phyloP scores from a whole-genome alignment of 35 echinoderm and acorn worm species.

The Ptychodera flava region DNA sequence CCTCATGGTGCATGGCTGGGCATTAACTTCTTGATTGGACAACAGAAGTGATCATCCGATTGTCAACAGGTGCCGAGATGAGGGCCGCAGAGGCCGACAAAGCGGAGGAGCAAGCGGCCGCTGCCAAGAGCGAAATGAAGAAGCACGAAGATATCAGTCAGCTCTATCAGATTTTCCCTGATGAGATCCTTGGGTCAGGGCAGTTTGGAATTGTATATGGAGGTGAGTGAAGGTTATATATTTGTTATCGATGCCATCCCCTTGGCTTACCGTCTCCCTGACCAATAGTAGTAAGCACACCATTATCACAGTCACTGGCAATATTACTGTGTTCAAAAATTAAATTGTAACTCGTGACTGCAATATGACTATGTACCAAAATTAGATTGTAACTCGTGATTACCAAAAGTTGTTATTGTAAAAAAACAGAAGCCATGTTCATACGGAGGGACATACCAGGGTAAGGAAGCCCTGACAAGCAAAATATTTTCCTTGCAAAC shows the following conservation, averaged over 20 bases:
- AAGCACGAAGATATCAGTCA: conserved; percentile 88
- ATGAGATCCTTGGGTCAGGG: conserved; percentile 96
- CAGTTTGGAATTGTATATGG: conserved; percentile 99
- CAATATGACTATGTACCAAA: too few relatives aligned
- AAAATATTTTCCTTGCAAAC: too few relatives aligned
- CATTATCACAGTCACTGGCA: too few relatives aligned
- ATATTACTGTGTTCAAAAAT: too few relatives aligned
- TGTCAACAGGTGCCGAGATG: not conserved
- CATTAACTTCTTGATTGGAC: not conserved
- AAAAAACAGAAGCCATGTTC: too few relatives aligned
- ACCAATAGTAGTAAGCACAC: too few relatives aligned
- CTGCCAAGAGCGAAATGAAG: not conserved
- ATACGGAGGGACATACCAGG: too few relatives aligned
- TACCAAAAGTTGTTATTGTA: too few relatives aligned
- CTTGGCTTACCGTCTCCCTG: too few relatives aligned
- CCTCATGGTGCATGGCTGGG: not conserved
- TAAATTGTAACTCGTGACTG: too few relatives aligned
- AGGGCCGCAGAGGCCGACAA: not conserved
- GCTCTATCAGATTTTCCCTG: conserved; percentile 93
- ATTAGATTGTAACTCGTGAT: too few relatives aligned
- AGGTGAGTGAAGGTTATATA: conserved; percentile 42
- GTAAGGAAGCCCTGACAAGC: too few relatives aligned
- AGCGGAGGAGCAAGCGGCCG: not conserved
- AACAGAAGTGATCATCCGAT: not conserved
- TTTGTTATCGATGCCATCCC: not conserved